Percentiles rank a stretch among this genome's conserved stretches.
Conservation (phyloP, 2,888 invertebrate genomes). For the Diarsia dahlii region DNA sequence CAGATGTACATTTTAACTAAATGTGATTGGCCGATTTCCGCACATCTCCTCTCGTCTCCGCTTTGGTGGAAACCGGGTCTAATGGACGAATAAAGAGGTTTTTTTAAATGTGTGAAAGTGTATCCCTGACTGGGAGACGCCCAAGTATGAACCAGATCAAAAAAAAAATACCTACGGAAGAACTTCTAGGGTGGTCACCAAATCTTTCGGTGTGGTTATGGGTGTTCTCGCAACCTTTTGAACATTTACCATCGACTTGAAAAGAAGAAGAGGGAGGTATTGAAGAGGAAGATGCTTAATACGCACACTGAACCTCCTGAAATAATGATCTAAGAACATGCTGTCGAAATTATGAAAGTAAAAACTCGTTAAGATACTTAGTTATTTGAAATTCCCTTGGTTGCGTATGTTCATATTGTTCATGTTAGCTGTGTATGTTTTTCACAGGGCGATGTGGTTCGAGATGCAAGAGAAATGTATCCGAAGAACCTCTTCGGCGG, state of each 20-base stretch:
- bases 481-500: conserved; percentile 91
- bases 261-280: not conserved
- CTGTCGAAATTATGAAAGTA: no score
- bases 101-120: not conserved
- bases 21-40: no score
- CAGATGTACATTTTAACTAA: no score
- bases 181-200: not conserved
- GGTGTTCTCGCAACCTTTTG: not conserved
- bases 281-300: not conserved
- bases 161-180: not conserved
- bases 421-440: conserved; percentile 1
- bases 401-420: no score
- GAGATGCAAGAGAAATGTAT: conserved; percentile 78
- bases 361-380: no score
- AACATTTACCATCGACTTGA: not conserved
- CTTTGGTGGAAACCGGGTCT: no score
- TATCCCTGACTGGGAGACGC: not conserved
- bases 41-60: no score
- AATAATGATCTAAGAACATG: not conserved
- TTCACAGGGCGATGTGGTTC: conserved; percentile 74
- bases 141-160: not conserved
- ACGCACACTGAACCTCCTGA: not conserved
- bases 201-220: not conserved
- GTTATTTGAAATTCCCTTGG: no score
- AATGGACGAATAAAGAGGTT: not conserved